Percentiles rank a stretch among this genome's conserved stretches.
These are phyloP conservation scores for Geococcyx californianus DNA, from an alignment of 2,113 vertebrate genomes.

Conservation along the genomic window DNA sequence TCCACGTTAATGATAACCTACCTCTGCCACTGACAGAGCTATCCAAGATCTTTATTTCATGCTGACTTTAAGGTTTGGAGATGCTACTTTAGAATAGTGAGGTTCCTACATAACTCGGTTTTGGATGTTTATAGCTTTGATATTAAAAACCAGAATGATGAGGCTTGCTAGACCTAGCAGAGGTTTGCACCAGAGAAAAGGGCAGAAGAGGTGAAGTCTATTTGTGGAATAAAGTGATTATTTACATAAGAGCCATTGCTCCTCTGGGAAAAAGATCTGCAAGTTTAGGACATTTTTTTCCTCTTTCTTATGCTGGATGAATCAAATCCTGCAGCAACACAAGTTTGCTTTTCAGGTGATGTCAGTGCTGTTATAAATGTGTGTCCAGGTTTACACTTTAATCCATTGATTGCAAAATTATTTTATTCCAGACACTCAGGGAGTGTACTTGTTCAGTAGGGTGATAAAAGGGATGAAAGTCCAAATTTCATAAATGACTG, in stretches of 20 bases:
- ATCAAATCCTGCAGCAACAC: not conserved
- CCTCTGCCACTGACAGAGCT: not conserved
- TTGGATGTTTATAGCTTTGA: not conserved
- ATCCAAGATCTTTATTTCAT: not conserved
- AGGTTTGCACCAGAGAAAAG: not conserved
- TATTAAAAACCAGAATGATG: not conserved
- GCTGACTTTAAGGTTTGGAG: not conserved
- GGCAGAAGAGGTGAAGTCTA: slow-evolving; percentile 16
- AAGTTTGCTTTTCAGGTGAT: not conserved
- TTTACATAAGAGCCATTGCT: slow-evolving; percentile 12
- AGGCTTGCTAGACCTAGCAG: not conserved
- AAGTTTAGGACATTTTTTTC: not conserved
- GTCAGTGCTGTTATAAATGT: not conserved
- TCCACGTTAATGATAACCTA: not conserved
- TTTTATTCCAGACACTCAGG: not conserved
- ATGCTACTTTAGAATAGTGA: not conserved
- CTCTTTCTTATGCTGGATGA: not conserved
- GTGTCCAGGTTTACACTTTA: not conserved
- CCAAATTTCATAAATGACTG: not conserved
- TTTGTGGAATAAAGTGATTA: slow-evolving; percentile 6
- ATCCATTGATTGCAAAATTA: not conserved
- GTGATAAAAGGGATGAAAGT: not conserved
- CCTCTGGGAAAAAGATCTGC: not conserved
- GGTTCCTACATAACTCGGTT: not conserved
- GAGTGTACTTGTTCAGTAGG: not conserved